phyloP scores from a whole-genome alignment of 1,140 invertebrate species.

The Brachionus asplanchnoidis region DNA sequence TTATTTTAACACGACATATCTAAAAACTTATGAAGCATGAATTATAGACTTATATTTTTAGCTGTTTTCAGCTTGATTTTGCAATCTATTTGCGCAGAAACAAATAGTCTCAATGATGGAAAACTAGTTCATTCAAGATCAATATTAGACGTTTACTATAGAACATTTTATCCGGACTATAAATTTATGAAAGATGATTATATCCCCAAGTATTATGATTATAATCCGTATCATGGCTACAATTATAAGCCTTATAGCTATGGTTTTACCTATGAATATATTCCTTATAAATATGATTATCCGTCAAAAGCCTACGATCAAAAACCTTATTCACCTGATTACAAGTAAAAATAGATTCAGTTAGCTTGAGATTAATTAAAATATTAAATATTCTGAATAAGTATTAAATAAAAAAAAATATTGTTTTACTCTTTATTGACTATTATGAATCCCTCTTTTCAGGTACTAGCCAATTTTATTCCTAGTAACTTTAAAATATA shows the following conservation, averaged over 20 bases:
- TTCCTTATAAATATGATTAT: constrained; percentile 14
- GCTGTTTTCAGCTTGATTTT: background rate
- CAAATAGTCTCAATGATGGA: background rate
- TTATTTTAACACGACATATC: background rate
- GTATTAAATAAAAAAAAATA: background rate
- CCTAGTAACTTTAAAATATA: background rate
- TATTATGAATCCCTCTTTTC: too few species aligned
- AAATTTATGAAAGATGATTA: constrained; percentile 5
- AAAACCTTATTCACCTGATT: background rate
- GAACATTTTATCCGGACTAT: constrained; percentile 26
- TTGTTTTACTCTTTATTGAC: too few species aligned
- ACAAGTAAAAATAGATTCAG: background rate
- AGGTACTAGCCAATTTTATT: too few species aligned
- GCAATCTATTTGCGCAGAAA: background rate
- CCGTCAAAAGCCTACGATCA: background rate
- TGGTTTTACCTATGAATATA: background rate
- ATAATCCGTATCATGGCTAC: background rate
- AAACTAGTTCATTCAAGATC: background rate
- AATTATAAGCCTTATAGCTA: background rate
- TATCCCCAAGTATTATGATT: background rate
- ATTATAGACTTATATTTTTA: background rate
- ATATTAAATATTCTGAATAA: background rate
- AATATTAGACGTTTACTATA: constrained; percentile 12
- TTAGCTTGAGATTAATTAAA: background rate
- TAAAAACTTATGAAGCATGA: background rate